Evolutionary conservation across 2,113 vertebrate genomes (phyloP), one percentile per base, ranked within the genome.

Genomic region (Centropus bengalensis): DNA sequence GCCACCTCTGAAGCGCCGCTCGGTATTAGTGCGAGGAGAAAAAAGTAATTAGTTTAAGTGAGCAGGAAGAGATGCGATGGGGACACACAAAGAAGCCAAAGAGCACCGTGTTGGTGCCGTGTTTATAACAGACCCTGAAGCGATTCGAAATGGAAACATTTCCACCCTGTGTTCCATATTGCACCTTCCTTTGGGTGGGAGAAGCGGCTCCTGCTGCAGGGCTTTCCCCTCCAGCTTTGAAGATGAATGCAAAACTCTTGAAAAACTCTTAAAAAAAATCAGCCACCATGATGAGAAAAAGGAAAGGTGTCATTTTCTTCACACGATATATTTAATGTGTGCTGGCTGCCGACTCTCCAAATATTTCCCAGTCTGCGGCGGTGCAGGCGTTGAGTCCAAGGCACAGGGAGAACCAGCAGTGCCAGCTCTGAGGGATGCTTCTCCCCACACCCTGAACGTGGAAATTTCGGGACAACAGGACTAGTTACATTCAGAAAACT

Each of bases 1-100:
- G 94, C 84, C 90, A 62, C 76, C 68, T 92, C 93, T 95, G 79
- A 83, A 94, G 94, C 85, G 92, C 68, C 86, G 74, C 80, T 91
- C 71, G 64, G 42, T 54, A 77, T 79, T 86, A 92, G 74, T 52
- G 55, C 10, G 70, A 66, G 62, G 12, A 69, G 87, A 74, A 74
- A 60, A 71, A 69, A 64, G 52, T 55, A 38, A 6, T 47, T 79
- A 86, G 82, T 38, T 2, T 44, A 47, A 73, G 66, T 62, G 36
- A 84, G 75, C 76, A 79, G 58, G 55, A 94, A 93, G 18, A 60
- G 56, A 36, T 88, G 84, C 56, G 73, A 93, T 22, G 85, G 44
- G 49, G 74, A 93, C 88, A 78, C 40, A 56, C 20, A 40, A 60
- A 68, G 42, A 45, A 36, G 80, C 54, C 80, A 70, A 89, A 79